Conservation (phyloP, 2,797 vertebrate species). For the Brachyrhaphis roseni region DNA sequence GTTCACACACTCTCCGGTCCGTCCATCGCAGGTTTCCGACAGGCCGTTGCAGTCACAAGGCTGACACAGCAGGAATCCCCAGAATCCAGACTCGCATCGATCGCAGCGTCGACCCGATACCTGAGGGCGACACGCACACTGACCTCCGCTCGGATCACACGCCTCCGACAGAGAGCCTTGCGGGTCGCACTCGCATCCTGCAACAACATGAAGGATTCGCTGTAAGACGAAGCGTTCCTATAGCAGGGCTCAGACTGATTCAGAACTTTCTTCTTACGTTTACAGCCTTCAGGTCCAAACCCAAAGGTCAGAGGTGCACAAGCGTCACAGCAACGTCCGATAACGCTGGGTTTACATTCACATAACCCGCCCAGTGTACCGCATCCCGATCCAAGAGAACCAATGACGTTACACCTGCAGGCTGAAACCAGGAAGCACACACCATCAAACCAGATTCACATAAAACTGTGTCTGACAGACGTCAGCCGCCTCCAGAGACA, state of each 20-base stretch:
- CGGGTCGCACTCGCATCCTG: conserved; percentile 86
- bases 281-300: conserved; percentile 84
- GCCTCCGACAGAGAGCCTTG: conserved; percentile 76
- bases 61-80: conserved; percentile 85
- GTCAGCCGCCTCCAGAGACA: not conserved
- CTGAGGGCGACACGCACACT: conserved; percentile 82
- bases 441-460: not conserved
- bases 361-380: conserved; percentile 85
- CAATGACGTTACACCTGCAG: conserved; percentile 83
- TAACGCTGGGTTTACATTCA: conserved; percentile 84
- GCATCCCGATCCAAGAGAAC: conserved; percentile 79
- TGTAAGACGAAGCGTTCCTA: not conserved
- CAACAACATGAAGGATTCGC: not conserved
- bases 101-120: conserved; percentile 80
- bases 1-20: conserved; percentile 78
- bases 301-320: conserved; percentile 84
- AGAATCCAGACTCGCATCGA: conserved; percentile 80
- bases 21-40: conserved; percentile 79
- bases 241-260: not conserved
- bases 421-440: conserved; percentile 65
- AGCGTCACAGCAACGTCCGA: conserved; percentile 86
- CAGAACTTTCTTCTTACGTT: conserved; percentile 67
- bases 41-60: conserved; percentile 82
- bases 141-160: conserved; percentile 86
- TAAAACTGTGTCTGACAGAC: not conserved